Percentiles rank a stretch among this genome's conserved stretches.
Evolutionary conservation across 2,113 vertebrate species (phyloP).

Genomic region (Sander vitreus): DNA sequence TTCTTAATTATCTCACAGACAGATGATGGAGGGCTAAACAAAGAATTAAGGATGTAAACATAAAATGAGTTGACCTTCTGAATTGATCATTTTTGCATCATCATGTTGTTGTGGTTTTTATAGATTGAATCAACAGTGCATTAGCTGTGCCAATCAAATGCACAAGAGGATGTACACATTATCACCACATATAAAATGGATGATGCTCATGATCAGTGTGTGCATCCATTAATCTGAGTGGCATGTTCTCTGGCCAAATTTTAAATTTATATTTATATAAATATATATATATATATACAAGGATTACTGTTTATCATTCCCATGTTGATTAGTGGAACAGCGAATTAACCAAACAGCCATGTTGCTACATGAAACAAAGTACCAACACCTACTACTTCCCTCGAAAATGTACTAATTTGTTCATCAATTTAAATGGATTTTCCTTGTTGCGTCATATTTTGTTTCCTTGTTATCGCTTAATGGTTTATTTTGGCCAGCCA

Average conservation of each 20-base stretch:
- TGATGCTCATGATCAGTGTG: constrained; percentile 32
- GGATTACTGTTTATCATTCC: constrained; percentile 63
- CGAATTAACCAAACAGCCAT: constrained; percentile 68
- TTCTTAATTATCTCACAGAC: constrained; percentile 37
- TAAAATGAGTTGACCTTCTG: constrained; percentile 9
- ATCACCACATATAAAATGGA: constrained; percentile 9
- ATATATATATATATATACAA: too few species aligned
- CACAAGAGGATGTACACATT: neutral
- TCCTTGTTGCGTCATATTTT: constrained; percentile 51
- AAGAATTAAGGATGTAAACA: constrained; percentile 13
- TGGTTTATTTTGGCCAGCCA: constrained; percentile 56
- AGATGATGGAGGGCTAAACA: constrained; percentile 8
- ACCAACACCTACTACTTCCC: constrained; percentile 8
- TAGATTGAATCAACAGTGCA: neutral
- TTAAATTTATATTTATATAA: too few species aligned
- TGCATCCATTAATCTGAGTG: constrained; percentile 26
- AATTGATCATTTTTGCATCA: neutral
- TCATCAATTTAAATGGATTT: constrained; percentile 70
- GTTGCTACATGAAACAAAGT: constrained; percentile 55
- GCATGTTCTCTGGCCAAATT: constrained; percentile 40
- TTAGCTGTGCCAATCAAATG: constrained; percentile 10
- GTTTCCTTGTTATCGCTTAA: constrained; percentile 50
- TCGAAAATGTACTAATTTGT: constrained; percentile 70
- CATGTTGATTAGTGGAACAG: constrained; percentile 61
- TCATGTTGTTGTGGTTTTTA: neutral